These are phyloP conservation scores for Epicauta chinensis DNA, from an alignment of 1,140 invertebrate genomes.

Conservation along the genomic window DNA sequence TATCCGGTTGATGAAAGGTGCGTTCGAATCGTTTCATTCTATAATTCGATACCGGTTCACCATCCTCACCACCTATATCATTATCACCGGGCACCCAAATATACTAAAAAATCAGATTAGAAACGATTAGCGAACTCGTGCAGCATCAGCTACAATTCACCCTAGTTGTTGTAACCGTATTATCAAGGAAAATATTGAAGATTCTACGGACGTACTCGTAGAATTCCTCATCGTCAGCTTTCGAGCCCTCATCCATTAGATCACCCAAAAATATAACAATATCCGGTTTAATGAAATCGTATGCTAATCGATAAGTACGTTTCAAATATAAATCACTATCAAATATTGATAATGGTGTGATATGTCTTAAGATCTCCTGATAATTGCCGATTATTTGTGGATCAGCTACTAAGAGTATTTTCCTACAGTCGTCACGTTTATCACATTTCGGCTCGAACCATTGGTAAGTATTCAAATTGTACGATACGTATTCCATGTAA, in stretches of 20 bases:
- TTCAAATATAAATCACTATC: slow-evolving; percentile 77
- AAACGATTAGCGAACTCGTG: too few species aligned
- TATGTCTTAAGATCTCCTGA: slow-evolving; percentile 55
- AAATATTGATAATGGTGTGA: slow-evolving; percentile 57
- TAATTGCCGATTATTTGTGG: slow-evolving; percentile 81
- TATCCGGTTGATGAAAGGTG: slow-evolving; percentile 63
- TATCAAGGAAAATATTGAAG: slow-evolving; percentile 55
- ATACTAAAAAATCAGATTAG: slow-evolving; percentile 50
- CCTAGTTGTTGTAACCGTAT: too few species aligned
- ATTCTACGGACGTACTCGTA: slow-evolving; percentile 63
- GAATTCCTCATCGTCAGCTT: slow-evolving; percentile 62
- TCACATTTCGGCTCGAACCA: slow-evolving; percentile 52
- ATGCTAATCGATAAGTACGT: slow-evolving; percentile 68
- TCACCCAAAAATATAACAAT: slow-evolving; percentile 87
- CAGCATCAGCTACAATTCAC: too few species aligned
- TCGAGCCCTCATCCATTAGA: slow-evolving; percentile 86
- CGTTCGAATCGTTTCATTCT: slow-evolving; percentile 74
- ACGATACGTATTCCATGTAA: slow-evolving; percentile 24
- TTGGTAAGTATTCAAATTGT: slow-evolving; percentile 19
- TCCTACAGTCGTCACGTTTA: slow-evolving; percentile 51
- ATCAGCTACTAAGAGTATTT: slow-evolving; percentile 81
- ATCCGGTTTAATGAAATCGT: slow-evolving; percentile 71
- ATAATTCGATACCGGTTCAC: slow-evolving; percentile 62
- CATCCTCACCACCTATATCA: slow-evolving; percentile 85
- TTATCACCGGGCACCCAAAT: slow-evolving; percentile 90